Conservation (phyloP, 2,113 vertebrate genomes). For the Apodemus sylvaticus region DNA sequence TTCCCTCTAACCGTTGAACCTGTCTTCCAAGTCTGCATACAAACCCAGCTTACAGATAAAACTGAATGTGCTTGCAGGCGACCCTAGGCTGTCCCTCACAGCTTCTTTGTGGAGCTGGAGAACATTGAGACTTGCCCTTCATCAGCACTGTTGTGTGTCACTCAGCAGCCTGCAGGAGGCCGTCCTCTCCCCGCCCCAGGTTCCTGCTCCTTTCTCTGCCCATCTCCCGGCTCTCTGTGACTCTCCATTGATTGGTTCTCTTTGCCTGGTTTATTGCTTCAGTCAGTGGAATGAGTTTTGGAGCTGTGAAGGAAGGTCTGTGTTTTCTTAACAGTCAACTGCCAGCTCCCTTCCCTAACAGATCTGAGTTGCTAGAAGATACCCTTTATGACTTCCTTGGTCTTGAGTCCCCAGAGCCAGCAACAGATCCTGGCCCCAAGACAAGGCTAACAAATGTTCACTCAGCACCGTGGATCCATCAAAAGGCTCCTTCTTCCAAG, state of each 20-base stretch:
- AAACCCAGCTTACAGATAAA: slow-evolving; percentile 34
- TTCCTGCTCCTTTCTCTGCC: no score
- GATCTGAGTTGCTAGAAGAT: background rate
- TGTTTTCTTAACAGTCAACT: background rate
- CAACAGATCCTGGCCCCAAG: background rate
- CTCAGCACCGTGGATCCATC: background rate
- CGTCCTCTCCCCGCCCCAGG: slow-evolving; percentile 46
- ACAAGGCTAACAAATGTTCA: background rate
- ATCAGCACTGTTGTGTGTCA: background rate
- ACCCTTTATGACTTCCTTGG: background rate
- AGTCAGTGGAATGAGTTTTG: background rate
- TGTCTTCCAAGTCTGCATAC: slow-evolving; percentile 7
- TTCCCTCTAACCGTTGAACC: background rate
- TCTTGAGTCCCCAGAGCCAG: background rate
- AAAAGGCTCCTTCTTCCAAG: background rate
- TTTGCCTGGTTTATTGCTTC: slow-evolving; percentile 46
- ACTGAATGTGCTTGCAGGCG: slow-evolving; percentile 5
- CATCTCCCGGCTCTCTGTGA: background rate
- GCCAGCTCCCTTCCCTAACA: background rate
- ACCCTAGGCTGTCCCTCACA: background rate
- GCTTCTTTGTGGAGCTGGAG: slow-evolving; percentile 1
- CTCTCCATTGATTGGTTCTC: slow-evolving; percentile 54
- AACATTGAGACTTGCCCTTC: slow-evolving; percentile 50
- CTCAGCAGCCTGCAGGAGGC: background rate
- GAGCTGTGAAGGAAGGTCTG: background rate